phyloP scores from a whole-genome alignment of 2,797 vertebrate genomes.

The Poliocrania exsul region DNA sequence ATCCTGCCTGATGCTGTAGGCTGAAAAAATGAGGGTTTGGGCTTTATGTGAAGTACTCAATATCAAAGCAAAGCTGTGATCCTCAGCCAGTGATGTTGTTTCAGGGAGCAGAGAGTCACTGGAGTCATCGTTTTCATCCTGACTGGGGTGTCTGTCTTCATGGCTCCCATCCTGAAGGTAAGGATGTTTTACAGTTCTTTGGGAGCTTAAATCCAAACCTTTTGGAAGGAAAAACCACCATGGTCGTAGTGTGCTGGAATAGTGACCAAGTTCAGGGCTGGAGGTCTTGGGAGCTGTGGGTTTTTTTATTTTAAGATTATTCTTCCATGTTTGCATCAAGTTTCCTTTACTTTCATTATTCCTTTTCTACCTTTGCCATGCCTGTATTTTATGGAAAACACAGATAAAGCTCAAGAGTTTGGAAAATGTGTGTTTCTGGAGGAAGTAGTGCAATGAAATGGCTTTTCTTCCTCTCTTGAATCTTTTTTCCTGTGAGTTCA shows the following conservation, averaged over 20 bases:
- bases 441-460: not conserved
- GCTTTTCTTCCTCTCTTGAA: not conserved
- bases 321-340: not conserved
- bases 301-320: not conserved
- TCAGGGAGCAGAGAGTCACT: conserved; percentile 94
- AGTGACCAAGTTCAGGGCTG: not conserved
- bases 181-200: not conserved
- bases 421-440: not conserved
- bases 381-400: not conserved
- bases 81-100: conserved; percentile 60
- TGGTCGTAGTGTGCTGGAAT: not conserved
- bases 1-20: not conserved
- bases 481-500: not conserved
- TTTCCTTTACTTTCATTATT: not conserved
- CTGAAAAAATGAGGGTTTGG: not conserved
- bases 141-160: conserved; percentile 95
- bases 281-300: not conserved
- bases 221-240: not conserved
- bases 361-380: not conserved
- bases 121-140: conserved; percentile 92
- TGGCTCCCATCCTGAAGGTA: conserved; percentile 99
- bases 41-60: not conserved
- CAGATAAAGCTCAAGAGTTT: not conserved
- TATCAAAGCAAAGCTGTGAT: not conserved
- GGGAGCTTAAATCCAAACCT: conserved; percentile 3